These are phyloP conservation scores for Trididemnum nubilum DNA, from an alignment of 23 tunicate species.

Conservation along the genomic window DNA sequence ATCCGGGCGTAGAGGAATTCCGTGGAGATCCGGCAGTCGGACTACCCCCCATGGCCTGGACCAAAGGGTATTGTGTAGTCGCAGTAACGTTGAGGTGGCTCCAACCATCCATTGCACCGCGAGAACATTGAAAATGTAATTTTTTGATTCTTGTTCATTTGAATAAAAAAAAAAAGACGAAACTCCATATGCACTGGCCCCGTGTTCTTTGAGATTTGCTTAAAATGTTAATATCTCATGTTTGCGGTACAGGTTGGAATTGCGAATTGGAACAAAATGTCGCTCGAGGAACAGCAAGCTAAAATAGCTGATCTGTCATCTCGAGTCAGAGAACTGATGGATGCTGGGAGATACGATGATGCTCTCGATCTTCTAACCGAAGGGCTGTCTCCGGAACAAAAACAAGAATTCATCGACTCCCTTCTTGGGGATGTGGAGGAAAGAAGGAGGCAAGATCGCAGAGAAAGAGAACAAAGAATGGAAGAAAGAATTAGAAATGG, in stretches of 20 bases:
- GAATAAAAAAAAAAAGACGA: too few relatives aligned
- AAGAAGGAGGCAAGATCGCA: constrained; percentile 47
- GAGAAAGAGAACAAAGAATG: constrained; percentile 53
- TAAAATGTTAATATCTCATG: too few relatives aligned
- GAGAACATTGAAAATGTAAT: too few relatives aligned
- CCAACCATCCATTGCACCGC: too few relatives aligned
- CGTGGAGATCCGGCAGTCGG: too few relatives aligned
- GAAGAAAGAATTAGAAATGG: constrained; percentile 60
- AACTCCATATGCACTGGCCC: too few relatives aligned
- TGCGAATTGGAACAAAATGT: constrained; percentile 58
- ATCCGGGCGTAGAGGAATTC: too few relatives aligned
- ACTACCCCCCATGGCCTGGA: too few relatives aligned
- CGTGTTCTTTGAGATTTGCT: too few relatives aligned
- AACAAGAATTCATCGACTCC: constrained; percentile 35
- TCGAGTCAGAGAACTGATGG: constrained; percentile 62
- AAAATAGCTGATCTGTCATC: constrained; percentile 51
- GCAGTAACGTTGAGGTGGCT: too few relatives aligned
- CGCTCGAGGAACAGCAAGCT: constrained; percentile 36
- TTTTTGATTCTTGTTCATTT: too few relatives aligned
- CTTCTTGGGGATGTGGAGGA: constrained; percentile 55
- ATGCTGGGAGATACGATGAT: constrained; percentile 54
- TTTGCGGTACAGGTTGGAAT: constrained; percentile 77
- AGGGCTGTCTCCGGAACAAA: constrained; percentile 46
- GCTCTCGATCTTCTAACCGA: constrained; percentile 68
- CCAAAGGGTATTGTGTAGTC: too few relatives aligned